phyloP scores from a whole-genome alignment of 2,113 vertebrate species.

The Gambusia affinis region DNA sequence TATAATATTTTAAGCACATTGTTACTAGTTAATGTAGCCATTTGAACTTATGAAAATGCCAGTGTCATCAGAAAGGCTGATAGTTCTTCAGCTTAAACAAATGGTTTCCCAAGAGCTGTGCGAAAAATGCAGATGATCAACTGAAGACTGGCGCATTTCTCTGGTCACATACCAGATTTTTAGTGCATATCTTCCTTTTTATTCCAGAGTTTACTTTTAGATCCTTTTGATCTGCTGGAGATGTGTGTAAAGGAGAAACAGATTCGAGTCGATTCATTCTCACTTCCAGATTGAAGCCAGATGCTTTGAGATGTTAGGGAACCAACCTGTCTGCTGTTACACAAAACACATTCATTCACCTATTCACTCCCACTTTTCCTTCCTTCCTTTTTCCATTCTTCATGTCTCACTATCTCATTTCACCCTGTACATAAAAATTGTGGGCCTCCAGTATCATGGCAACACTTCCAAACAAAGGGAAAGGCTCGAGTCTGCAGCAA shows the following conservation, averaged over 20 bases:
- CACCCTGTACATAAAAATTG: conserved; percentile 56
- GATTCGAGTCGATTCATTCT: conserved; percentile 22
- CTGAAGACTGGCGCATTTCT: not conserved
- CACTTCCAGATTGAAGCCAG: conserved; percentile 69
- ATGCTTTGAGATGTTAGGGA: conserved; percentile 80
- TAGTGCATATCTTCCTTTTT: not conserved
- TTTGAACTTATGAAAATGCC: not conserved
- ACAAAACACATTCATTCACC: conserved; percentile 49
- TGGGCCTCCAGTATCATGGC: conserved; percentile 70
- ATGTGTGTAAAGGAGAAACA: conserved; percentile 14
- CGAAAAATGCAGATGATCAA: not conserved
- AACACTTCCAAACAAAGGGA: conserved; percentile 70
- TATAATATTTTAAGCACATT: not conserved
- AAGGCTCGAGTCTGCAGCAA: conserved; percentile 64
- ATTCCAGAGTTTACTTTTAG: not conserved
- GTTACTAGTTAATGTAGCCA: not conserved
- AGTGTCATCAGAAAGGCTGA: not conserved
- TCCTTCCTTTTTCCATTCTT: conserved; percentile 28
- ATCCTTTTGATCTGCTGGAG: not conserved
- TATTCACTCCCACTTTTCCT: conserved; percentile 43
- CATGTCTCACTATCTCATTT: conserved; percentile 57
- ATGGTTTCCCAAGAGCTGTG: not conserved
- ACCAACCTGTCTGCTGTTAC: conserved; percentile 58
- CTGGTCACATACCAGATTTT: not conserved
- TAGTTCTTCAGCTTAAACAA: not conserved